Evolutionary conservation across 2,113 vertebrate genomes (phyloP).

Genomic region (Nothoprocta perdicaria): DNA sequence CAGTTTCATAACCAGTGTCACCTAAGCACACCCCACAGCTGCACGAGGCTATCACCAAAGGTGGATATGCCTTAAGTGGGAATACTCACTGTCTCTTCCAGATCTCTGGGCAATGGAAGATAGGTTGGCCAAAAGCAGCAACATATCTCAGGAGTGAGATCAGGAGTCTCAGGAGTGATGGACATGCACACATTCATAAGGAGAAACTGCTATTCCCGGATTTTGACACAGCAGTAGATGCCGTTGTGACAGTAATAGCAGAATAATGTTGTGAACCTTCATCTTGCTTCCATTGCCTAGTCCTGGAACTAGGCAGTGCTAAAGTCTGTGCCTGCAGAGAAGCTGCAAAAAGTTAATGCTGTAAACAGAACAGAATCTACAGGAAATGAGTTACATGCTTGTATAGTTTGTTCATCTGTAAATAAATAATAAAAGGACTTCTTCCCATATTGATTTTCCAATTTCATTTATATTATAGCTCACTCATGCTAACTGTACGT

Average conservation of each 20-base stretch:
- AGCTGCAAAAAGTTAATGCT: not conserved
- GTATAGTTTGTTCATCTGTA: not conserved
- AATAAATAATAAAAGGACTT: conserved; percentile 6
- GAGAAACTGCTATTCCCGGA: not conserved
- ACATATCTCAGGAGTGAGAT: not conserved
- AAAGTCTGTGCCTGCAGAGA: not conserved
- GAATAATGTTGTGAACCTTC: not conserved
- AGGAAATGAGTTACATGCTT: not conserved
- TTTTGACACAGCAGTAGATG: conserved; percentile 1
- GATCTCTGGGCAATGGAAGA: not conserved
- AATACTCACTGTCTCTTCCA: not conserved
- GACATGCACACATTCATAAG: not conserved
- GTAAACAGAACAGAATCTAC: not conserved
- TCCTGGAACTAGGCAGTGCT: not conserved
- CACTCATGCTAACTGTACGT: not conserved
- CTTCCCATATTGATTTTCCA: not conserved
- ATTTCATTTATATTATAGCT: conserved; percentile 21
- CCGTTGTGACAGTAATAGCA: not conserved
- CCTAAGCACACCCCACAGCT: not conserved
- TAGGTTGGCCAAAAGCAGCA: not conserved
- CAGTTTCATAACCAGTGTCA: not conserved
- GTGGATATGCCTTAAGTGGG: not conserved
- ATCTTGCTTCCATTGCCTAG: not conserved
- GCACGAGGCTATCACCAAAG: not conserved
- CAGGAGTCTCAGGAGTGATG: not conserved